Evolutionary conservation across 37 sponge, comb jelly and placozoan genomes (phyloP).

Genomic region (Tethya wilhelma): DNA sequence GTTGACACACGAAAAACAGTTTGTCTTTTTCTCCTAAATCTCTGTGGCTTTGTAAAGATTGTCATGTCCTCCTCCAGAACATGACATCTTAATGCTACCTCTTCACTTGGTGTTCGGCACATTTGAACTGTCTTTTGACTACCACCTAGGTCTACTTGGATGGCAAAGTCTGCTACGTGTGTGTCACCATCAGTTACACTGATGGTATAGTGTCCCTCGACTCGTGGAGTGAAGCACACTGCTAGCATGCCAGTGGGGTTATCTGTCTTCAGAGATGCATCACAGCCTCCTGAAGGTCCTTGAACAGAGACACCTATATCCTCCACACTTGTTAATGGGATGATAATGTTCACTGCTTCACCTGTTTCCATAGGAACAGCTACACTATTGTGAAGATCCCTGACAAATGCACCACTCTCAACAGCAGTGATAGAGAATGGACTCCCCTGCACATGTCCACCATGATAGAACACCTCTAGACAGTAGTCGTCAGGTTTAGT

Average conservation of each 20-base stretch:
- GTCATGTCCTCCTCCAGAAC: constrained; percentile 46
- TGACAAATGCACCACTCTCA: not conserved
- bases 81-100: constrained; percentile 34
- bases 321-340: not conserved
- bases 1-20: constrained; percentile 44
- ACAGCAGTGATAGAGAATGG: constrained; percentile 49
- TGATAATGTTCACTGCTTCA: constrained; percentile 24
- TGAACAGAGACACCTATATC: constrained; percentile 17
- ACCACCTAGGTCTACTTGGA: not conserved
- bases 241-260: not conserved
- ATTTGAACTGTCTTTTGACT: too few relatives aligned
- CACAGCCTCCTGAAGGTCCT: constrained; percentile 1
- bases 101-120: too few relatives aligned
- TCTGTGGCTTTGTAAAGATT: constrained; percentile 25
- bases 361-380: constrained; percentile 3
- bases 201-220: constrained; percentile 12
- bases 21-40: not conserved
- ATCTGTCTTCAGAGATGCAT: not conserved
- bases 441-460: constrained; percentile 23
- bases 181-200: not conserved
- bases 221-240: not conserved
- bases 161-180: not conserved
- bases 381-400: not conserved
- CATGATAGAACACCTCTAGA: constrained; percentile 16
- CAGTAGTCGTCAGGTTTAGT: constrained; percentile 17